Evolutionary conservation across 1,140 invertebrate species (phyloP).

Genomic region (Drosophila ambigua): DNA sequence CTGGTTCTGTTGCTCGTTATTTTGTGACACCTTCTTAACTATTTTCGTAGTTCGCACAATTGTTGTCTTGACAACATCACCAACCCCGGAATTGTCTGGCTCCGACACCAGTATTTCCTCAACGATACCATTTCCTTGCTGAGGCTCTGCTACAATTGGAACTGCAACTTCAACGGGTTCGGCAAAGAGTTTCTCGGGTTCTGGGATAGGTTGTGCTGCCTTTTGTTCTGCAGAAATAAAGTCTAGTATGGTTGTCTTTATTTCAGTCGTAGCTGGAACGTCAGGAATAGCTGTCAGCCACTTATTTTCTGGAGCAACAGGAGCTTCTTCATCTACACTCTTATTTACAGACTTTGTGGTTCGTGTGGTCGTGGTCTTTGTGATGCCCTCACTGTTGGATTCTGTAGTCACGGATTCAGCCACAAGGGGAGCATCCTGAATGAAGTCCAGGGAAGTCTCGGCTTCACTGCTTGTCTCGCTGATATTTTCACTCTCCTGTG

Average conservation of each 20-base stretch:
- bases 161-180: conserved; percentile 10
- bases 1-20: conserved; percentile 50
- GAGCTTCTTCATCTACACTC: conserved; percentile 2
- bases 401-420: conserved; percentile 70
- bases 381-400: conserved; percentile 67
- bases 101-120: conserved; percentile 12
- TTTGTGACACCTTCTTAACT: conserved; percentile 75
- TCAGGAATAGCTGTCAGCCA: conserved; percentile 4
- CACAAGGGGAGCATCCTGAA: conserved; percentile 61
- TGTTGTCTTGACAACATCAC: conserved; percentile 76
- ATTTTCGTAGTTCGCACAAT: conserved; percentile 79
- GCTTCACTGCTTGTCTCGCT: conserved; percentile 57
- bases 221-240: conserved; percentile 56
- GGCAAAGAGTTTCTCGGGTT: conserved; percentile 9
- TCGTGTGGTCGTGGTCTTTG: conserved; percentile 63
- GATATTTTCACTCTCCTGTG: conserved; percentile 55
- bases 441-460: conserved; percentile 29
- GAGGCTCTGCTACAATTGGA: conserved; percentile 7
- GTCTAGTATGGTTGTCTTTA: conserved; percentile 49
- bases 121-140: neutral
- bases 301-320: conserved; percentile 7
- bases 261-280: neutral
- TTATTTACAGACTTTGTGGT: conserved; percentile 62
- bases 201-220: conserved; percentile 1
- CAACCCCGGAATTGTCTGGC: conserved; percentile 18